Evolutionary conservation across 2,797 vertebrate species (phyloP), one percentile per base, ranked within the genome.

Genomic region (Loris lydekkerianus): DNA sequence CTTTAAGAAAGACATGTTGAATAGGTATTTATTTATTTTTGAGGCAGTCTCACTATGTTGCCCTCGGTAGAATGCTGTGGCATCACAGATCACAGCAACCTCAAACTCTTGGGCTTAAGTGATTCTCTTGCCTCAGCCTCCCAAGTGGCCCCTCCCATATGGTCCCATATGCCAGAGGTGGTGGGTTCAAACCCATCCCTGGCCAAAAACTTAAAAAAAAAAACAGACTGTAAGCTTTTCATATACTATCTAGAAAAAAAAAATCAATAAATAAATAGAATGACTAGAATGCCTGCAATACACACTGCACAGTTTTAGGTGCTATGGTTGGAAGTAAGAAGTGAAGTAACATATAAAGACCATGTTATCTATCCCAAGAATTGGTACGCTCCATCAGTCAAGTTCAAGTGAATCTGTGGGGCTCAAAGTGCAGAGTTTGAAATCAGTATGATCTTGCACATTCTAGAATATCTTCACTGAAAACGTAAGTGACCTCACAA

Each of bases 1-100:
- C 18, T 92, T 92, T 9, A 83, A 76, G 37, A 91, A 73, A 67
- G 5, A 78, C 92, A 69, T 93, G 1, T 67, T 70, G 27, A 81
- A n/a, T 86, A 49, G 13, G 0, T 17, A 69, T 70, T 87, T 82
- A 72, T 49, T 49, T 49, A 3, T 49, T 34, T 34, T 34, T 34
- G 34, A 34, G 34, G 34, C 34, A 49, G 13, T 49, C 49, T 49
- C 14, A 49, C 49, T 14, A 49, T 49, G 49, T 49, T 14, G 49
- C 49, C 13, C 49, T 49, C 3, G 49, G 46, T 49, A 49, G 46
- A 49, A 3, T 49, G 46, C 46, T 14, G 46, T 49, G 11, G 49
- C 3, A 3, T 49, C 49, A 49, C 49, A 49, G 49, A 13, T 49
- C 49, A 49, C 14, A 49, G 49, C 49, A 49, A 49, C 49, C 49